Evolutionary conservation across 2,797 vertebrate genomes (phyloP).

Genomic region (Miichthys miiuy): DNA sequence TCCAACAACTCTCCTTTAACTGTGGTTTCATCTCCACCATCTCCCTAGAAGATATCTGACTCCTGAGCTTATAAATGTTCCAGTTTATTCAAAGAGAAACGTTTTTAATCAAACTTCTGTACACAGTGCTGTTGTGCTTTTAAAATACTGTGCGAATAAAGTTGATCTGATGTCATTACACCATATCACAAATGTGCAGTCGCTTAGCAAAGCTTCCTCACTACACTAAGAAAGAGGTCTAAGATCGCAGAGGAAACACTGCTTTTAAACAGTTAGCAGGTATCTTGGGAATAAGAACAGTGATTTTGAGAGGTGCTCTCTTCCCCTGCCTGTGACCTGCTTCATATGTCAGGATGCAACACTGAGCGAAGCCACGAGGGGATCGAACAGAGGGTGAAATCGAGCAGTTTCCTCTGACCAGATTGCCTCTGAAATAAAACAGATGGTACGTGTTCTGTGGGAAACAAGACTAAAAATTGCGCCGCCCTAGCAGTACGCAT

Average conservation of each 20-base stretch:
- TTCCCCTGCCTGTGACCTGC: slow-evolving; percentile 70
- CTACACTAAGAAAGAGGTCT: slow-evolving; percentile 27
- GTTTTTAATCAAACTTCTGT: neutral
- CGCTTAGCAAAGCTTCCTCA: neutral
- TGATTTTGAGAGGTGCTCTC: slow-evolving; percentile 49
- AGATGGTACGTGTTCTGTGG: slow-evolving; percentile 85
- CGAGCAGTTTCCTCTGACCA: slow-evolving; percentile 78
- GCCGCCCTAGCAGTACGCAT: slow-evolving; percentile 72
- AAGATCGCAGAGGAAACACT: neutral
- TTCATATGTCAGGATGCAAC: slow-evolving; percentile 80
- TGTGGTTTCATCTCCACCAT: neutral
- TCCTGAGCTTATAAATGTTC: neutral
- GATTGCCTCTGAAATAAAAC: slow-evolving; percentile 87
- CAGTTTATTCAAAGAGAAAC: neutral
- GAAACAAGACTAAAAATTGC: slow-evolving; percentile 82
- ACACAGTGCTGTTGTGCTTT: slow-evolving; percentile 19
- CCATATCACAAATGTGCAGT: slow-evolving; percentile 12
- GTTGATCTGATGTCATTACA: slow-evolving; percentile 20
- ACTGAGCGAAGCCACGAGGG: slow-evolving; percentile 75
- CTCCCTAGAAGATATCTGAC: neutral
- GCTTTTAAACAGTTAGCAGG: slow-evolving; percentile 32
- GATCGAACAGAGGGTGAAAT: slow-evolving; percentile 79
- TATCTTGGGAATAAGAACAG: slow-evolving; percentile 55
- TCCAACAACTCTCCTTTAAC: neutral
- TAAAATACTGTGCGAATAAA: slow-evolving; percentile 2